Conservation (phyloP, 2,797 vertebrate species). For the Xenops minutus region DNA sequence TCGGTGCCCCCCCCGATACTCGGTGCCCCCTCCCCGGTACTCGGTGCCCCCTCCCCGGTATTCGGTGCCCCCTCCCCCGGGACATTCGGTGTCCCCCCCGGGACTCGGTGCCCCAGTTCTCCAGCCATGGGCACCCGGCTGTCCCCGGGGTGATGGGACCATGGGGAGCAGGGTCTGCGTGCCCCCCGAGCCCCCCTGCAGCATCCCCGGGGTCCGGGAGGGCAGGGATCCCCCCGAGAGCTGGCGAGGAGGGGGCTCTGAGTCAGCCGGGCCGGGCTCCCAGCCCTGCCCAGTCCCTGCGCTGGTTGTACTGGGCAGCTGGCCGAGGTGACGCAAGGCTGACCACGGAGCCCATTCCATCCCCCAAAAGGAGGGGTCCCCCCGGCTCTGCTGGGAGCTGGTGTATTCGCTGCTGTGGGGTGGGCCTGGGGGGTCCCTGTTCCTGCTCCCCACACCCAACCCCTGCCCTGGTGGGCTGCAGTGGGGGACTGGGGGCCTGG, state of each 20-base stretch:
- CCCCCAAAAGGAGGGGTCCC: not conserved
- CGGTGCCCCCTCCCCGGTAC: too few species aligned
- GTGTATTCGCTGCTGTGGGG: not conserved
- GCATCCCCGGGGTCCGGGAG: not conserved
- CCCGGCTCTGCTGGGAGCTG: not conserved
- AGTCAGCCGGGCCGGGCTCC: not conserved
- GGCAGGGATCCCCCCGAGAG: not conserved
- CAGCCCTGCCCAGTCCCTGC: not conserved
- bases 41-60: not conserved
- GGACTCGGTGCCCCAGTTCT: not conserved
- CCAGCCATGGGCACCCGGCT: not conserved
- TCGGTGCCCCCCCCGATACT: not conserved
- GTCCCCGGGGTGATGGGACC: not conserved
- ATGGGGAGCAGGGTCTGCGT: not conserved
- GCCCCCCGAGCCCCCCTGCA: too few species aligned
- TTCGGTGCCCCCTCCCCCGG: not conserved
- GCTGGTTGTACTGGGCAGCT: not conserved
- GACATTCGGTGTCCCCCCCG: not conserved
- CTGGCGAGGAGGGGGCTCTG: not conserved
- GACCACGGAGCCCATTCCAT: not conserved
- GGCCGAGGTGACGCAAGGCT: conserved; percentile 10
- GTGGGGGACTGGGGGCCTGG: too few species aligned
- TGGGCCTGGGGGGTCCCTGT: too few species aligned
- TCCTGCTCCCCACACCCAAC: not conserved
- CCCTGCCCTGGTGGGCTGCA: not conserved